phyloP scores from a whole-genome alignment of 2,797 vertebrate genomes.

The Melanotaenia maccullochi region DNA sequence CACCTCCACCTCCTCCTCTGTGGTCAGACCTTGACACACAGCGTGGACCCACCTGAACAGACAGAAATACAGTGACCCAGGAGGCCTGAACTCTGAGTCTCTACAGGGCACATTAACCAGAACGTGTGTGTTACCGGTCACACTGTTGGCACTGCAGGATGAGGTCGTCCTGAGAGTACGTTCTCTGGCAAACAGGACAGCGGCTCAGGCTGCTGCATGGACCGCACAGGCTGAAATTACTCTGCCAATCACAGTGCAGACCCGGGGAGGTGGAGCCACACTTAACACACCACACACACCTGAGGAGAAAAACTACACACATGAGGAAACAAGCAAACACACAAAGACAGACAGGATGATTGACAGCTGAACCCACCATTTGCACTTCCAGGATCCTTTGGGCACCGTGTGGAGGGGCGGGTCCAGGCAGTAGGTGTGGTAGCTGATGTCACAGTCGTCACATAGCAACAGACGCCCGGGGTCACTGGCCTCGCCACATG shows the following conservation, averaged over 20 bases:
- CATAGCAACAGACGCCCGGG: constrained; percentile 91
- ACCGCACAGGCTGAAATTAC: constrained; percentile 94
- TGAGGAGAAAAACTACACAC: constrained; percentile 53
- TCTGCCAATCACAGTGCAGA: constrained; percentile 93
- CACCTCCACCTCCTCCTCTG: constrained; percentile 91
- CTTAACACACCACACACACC: constrained; percentile 96
- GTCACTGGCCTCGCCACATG: constrained; percentile 92
- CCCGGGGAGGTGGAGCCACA: constrained; percentile 94
- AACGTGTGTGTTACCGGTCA: constrained; percentile 84
- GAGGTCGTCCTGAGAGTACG: constrained; percentile 90
- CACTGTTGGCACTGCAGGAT: constrained; percentile 95
- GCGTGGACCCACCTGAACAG: constrained; percentile 92
- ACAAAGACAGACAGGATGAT: not conserved
- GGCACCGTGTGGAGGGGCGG: constrained; percentile 93
- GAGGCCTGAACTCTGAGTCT: no score
- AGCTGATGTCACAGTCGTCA: constrained; percentile 96
- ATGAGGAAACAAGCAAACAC: not conserved
- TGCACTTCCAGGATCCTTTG: constrained; percentile 96
- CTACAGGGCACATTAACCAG: no score
- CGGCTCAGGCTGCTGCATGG: constrained; percentile 90
- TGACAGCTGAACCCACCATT: constrained; percentile 84
- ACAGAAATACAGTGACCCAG: not conserved
- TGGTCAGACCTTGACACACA: constrained; percentile 90
- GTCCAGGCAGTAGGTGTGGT: constrained; percentile 95
- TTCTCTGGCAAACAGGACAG: constrained; percentile 88